phyloP scores from a whole-genome alignment of 2,888 invertebrate species.

The Thymelicus sylvestris region DNA sequence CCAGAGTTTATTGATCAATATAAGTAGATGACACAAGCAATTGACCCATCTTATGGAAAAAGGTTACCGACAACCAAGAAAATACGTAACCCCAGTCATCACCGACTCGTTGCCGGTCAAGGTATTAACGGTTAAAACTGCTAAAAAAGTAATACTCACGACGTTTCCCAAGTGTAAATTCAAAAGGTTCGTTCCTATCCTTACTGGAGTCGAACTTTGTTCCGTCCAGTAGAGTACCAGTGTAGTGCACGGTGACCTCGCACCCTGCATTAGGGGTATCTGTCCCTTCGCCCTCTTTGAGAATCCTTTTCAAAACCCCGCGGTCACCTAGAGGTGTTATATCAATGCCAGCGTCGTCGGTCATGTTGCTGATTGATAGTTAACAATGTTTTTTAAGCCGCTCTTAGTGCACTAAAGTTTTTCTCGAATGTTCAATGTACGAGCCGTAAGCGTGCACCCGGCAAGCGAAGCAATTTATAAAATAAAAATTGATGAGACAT shows the following conservation, averaged over 20 bases:
- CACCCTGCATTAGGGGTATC: constrained; percentile 89
- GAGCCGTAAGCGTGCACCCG: neutral
- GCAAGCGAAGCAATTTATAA: too few relatives aligned
- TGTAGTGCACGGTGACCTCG: constrained; percentile 92
- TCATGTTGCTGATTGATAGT: constrained; percentile 54
- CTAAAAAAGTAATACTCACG: constrained; percentile 5
- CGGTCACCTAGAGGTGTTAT: constrained; percentile 84
- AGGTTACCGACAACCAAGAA: too few relatives aligned
- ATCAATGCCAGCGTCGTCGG: constrained; percentile 76
- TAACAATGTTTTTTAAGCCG: neutral
- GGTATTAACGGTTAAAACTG: too few relatives aligned
- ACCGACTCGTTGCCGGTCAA: too few relatives aligned
- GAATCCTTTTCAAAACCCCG: constrained; percentile 91
- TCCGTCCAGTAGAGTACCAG: constrained; percentile 94
- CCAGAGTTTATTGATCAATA: too few relatives aligned
- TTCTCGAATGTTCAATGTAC: constrained; percentile 19
- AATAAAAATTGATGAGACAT: too few relatives aligned
- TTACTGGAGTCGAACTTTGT: constrained; percentile 96
- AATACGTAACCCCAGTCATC: too few relatives aligned
- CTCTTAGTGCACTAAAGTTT: neutral
- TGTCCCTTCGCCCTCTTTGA: constrained; percentile 90
- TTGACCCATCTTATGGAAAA: too few relatives aligned
- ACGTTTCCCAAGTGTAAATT: constrained; percentile 89
- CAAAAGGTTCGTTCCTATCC: constrained; percentile 92
- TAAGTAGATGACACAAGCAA: too few relatives aligned